Evolutionary conservation across 2,888 invertebrate species (phyloP).

Genomic region (Oeneis ivallda): DNA sequence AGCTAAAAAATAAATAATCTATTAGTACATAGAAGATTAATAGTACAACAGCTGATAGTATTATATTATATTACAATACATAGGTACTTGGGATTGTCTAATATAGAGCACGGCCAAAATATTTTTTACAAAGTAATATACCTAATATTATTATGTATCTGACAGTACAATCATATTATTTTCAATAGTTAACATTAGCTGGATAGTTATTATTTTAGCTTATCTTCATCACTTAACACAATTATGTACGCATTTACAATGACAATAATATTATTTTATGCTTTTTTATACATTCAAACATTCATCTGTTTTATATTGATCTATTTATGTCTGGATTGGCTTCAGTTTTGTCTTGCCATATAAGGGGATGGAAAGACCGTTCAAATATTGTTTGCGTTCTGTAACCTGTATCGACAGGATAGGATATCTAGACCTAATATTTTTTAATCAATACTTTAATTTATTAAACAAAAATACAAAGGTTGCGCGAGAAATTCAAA

Average conservation of each 20-base stretch:
- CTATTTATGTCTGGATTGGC: not conserved
- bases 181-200: constrained; percentile 15
- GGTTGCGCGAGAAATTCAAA: too few species aligned
- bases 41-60: too few species aligned
- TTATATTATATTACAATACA: too few species aligned
- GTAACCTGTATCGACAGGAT: too few species aligned
- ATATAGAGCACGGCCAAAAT: constrained; percentile 1
- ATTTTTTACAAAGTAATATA: constrained; percentile 15
- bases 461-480: too few species aligned
- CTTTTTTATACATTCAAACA: constrained; percentile 26
- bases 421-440: too few species aligned
- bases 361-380: not conserved
- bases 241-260: constrained; percentile 45
- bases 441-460: too few species aligned
- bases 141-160: not conserved
- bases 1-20: too few species aligned
- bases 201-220: constrained; percentile 27
- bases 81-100: not conserved
- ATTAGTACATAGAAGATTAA: too few species aligned
- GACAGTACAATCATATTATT: constrained; percentile 6
- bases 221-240: constrained; percentile 31
- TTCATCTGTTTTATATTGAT: not conserved
- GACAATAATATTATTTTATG: constrained; percentile 34
- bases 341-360: constrained; percentile 21
- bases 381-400: too few species aligned